Conservation (phyloP, 2,113 vertebrate genomes). For the Solea solea region DNA sequence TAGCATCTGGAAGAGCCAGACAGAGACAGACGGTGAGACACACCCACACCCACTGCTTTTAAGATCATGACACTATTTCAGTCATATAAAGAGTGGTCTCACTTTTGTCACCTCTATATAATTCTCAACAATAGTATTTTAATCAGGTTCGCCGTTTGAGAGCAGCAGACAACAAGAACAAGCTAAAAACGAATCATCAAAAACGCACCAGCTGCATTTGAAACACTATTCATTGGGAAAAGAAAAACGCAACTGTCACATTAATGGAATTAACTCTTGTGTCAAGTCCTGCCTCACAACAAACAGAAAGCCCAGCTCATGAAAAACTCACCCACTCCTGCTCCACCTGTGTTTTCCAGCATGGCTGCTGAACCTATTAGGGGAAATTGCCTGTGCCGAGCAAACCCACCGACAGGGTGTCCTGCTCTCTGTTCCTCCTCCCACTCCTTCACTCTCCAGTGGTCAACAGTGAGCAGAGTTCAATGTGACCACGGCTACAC, state of each 20-base stretch:
- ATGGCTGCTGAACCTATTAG: conserved; percentile 68
- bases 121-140: conserved; percentile 3
- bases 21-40: conserved; percentile 69
- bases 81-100: background rate
- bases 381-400: conserved; percentile 38
- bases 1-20: conserved; percentile 90
- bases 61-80: conserved; percentile 8
- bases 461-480: conserved; percentile 66
- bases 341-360: conserved; percentile 77
- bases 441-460: conserved; percentile 64
- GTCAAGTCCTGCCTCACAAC: background rate
- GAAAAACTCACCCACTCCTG: conserved; percentile 73
- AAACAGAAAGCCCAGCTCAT: background rate
- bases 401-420: conserved; percentile 61
- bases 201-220: background rate
- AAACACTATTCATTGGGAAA: background rate
- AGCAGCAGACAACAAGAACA: background rate
- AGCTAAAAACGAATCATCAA: background rate
- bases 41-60: conserved; percentile 18
- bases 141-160: background rate
- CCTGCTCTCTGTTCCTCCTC: conserved; percentile 51
- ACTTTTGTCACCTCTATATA: background rate
- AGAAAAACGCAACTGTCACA: background rate
- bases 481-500: conserved; percentile 55
- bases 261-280: background rate